Evolutionary conservation across 2,113 vertebrate genomes (phyloP).

Genomic region (Phrynosoma platyrhinos): DNA sequence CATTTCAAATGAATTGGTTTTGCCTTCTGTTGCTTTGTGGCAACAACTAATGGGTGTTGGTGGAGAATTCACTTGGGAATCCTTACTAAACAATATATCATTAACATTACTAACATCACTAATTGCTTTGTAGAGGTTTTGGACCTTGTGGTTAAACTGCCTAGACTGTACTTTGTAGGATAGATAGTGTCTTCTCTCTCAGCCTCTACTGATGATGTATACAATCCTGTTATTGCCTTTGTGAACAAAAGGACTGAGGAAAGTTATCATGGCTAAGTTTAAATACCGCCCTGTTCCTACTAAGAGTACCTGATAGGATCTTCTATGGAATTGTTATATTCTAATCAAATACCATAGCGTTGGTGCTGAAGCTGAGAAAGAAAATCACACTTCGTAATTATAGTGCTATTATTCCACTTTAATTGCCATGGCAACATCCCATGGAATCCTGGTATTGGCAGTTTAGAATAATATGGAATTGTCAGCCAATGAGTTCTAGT

Average conservation of each 20-base stretch:
- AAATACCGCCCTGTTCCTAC: slow-evolving; percentile 17
- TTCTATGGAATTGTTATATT: neutral
- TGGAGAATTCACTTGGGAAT: slow-evolving; percentile 49
- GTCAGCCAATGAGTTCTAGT: neutral
- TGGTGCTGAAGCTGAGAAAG: neutral
- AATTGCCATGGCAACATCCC: neutral
- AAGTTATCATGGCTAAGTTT: neutral
- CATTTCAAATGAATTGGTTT: slow-evolving; percentile 80
- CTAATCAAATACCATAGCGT: neutral
- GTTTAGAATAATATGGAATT: too few species aligned
- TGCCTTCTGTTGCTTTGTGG: slow-evolving; percentile 59
- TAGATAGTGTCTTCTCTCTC: slow-evolving; percentile 5
- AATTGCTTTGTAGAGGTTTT: slow-evolving; percentile 58
- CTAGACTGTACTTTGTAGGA: neutral
- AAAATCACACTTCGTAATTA: neutral
- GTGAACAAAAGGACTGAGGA: slow-evolving; percentile 18
- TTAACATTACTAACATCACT: slow-evolving; percentile 65
- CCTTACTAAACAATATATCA: slow-evolving; percentile 44
- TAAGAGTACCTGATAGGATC: neutral
- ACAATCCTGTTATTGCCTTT: neutral
- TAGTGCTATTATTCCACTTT: neutral
- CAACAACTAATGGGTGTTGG: slow-evolving; percentile 57
- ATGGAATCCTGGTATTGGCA: too few species aligned
- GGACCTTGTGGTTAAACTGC: slow-evolving; percentile 28
- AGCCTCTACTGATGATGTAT: neutral